phyloP scores from a whole-genome alignment of 1,140 invertebrate species.

The Uloborus diversus region DNA sequence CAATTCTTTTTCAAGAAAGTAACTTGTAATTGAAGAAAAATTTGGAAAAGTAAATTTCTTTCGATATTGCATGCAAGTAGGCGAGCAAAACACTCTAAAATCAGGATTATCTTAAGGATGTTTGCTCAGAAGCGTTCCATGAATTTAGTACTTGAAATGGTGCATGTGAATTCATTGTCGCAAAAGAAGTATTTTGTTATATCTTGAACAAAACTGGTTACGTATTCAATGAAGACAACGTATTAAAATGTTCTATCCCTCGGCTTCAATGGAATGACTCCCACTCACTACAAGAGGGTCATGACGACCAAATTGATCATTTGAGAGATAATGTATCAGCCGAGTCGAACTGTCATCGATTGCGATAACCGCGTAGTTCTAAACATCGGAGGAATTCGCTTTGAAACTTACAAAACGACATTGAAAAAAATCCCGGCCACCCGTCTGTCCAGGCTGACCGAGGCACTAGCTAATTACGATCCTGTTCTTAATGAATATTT shows the following conservation, averaged over 20 bases:
- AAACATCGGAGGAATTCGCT: slow-evolving; percentile 97
- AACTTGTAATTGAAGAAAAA: too few species aligned
- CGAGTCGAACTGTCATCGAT: slow-evolving; percentile 73
- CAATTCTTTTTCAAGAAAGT: too few species aligned
- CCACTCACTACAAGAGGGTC: background rate
- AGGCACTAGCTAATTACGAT: slow-evolving; percentile 86
- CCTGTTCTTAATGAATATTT: slow-evolving; percentile 98
- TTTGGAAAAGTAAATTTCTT: too few species aligned
- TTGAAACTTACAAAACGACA: slow-evolving; percentile 93
- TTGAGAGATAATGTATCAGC: slow-evolving; percentile 58
- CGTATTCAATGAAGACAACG: background rate
- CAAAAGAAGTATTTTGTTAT: background rate
- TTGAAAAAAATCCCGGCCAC: slow-evolving; percentile 96
- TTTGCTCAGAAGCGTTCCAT: too few species aligned
- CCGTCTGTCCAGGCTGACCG: slow-evolving; percentile 85
- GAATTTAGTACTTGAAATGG: background rate
- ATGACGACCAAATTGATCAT: background rate
- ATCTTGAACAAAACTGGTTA: background rate
- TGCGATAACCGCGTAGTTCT: slow-evolving; percentile 97
- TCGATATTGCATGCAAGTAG: too few species aligned
- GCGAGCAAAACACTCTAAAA: too few species aligned
- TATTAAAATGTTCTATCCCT: background rate
- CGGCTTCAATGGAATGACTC: background rate
- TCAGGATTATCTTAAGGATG: too few species aligned
- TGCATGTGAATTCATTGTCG: background rate